Conservation (phyloP, 1,140 invertebrate species). For the Pristionchus pacificus region DNA sequence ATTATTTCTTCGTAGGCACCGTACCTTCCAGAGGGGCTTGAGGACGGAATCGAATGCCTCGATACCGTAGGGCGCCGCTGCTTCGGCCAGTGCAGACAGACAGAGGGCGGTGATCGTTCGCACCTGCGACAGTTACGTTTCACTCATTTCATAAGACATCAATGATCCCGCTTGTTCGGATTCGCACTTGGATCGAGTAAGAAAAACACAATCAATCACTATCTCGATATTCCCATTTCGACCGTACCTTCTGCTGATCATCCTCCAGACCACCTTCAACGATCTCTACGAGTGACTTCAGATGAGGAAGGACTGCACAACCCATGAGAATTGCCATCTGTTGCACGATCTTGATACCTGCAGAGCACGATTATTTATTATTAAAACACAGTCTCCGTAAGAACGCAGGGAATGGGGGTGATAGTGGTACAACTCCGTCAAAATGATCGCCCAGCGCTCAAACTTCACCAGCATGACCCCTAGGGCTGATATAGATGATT, state of each 20-base stretch:
- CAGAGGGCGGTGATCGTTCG: slow-evolving; percentile 96
- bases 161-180: too few species aligned
- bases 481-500: too few species aligned
- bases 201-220: too few species aligned
- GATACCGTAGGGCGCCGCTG: slow-evolving; percentile 97
- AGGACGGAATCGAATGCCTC: slow-evolving; percentile 98
- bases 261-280: slow-evolving; percentile 85
- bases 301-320: slow-evolving; percentile 95
- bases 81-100: slow-evolving; percentile 84
- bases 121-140: slow-evolving; percentile 43
- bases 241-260: slow-evolving; percentile 68
- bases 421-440: too few species aligned
- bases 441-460: too few species aligned
- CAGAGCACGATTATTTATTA: slow-evolving; percentile 8
- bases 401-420: too few species aligned
- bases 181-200: too few species aligned
- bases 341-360: slow-evolving; percentile 93
- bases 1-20: too few species aligned
- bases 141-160: too few species aligned
- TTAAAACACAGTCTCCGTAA: too few species aligned
- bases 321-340: slow-evolving; percentile 99
- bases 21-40: slow-evolving; percentile 89
- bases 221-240: too few species aligned
- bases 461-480: too few species aligned
- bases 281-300: slow-evolving; percentile 96